Evolutionary conservation across 2,113 vertebrate genomes (phyloP).

Genomic region (Vidua macroura): DNA sequence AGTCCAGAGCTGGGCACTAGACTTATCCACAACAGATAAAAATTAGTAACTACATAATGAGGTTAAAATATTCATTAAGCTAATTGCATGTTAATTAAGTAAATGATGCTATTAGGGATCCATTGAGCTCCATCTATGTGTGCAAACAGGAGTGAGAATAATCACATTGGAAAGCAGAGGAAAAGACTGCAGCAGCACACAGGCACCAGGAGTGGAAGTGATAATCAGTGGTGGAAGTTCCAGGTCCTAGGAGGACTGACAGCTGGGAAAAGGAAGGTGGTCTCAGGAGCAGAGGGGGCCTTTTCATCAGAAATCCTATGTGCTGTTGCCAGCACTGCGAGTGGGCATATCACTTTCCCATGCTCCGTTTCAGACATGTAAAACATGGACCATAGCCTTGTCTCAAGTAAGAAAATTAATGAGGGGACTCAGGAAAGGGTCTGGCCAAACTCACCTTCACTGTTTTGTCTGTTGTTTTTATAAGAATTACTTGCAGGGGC

Average conservation of each 20-base stretch:
- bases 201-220: not conserved
- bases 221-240: not conserved
- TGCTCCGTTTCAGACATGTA: not conserved
- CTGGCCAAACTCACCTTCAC: not conserved
- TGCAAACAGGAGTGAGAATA: slow-evolving; percentile 62
- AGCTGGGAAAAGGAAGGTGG: not conserved
- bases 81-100: slow-evolving; percentile 78
- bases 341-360: not conserved
- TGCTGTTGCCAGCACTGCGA: not conserved
- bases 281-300: not conserved
- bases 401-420: not conserved
- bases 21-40: slow-evolving; percentile 55
- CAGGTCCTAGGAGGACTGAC: not conserved
- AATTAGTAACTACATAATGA: slow-evolving; percentile 65
- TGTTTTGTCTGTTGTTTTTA: not conserved
- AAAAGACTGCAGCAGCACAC: not conserved
- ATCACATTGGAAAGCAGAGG: slow-evolving; percentile 37
- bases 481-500: not conserved
- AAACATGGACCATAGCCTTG: not conserved
- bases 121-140: slow-evolving; percentile 71
- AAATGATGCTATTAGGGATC: slow-evolving; percentile 66
- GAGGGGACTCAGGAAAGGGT: not conserved
- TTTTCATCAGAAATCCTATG: not conserved
- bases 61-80: slow-evolving; percentile 78
- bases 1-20: slow-evolving; percentile 47